Evolutionary conservation across 2,797 vertebrate genomes (phyloP).

Genomic region (Spinus olivaceus): DNA sequence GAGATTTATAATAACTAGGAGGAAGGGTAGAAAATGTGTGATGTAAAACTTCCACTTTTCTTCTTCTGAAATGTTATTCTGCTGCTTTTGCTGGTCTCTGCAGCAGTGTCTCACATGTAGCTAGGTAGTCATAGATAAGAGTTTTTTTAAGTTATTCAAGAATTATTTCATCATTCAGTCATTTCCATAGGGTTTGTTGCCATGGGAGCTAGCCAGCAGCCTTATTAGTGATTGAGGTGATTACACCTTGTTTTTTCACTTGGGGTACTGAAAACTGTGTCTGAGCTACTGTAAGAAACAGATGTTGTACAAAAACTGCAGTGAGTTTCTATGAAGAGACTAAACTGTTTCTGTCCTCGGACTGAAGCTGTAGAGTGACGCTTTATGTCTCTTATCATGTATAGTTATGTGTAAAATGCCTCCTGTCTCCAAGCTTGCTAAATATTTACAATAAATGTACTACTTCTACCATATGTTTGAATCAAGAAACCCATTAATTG

Average conservation of each 20-base stretch:
- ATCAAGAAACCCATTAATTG: background rate
- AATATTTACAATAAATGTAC: constrained; percentile 6
- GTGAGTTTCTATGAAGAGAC: background rate
- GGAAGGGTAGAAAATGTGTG: background rate
- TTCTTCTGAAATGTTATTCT: background rate
- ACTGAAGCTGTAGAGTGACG: background rate
- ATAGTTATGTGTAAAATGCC: background rate
- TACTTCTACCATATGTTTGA: background rate
- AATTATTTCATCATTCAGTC: background rate
- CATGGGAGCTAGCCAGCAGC: background rate
- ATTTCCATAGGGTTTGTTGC: constrained; percentile 24
- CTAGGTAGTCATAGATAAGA: background rate
- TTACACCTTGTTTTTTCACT: background rate
- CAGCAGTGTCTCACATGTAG: background rate
- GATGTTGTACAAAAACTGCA: background rate
- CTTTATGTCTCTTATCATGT: background rate
- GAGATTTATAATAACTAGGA: background rate
- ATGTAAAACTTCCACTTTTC: background rate
- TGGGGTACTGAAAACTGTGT: background rate
- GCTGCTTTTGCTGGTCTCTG: background rate
- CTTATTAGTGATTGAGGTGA: background rate
- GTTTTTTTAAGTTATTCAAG: background rate
- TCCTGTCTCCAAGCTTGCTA: background rate
- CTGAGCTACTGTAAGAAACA: background rate
- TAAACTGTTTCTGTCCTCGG: background rate